phyloP scores from a whole-genome alignment of 2,797 vertebrate genomes.

The Lacerta viridis region DNA sequence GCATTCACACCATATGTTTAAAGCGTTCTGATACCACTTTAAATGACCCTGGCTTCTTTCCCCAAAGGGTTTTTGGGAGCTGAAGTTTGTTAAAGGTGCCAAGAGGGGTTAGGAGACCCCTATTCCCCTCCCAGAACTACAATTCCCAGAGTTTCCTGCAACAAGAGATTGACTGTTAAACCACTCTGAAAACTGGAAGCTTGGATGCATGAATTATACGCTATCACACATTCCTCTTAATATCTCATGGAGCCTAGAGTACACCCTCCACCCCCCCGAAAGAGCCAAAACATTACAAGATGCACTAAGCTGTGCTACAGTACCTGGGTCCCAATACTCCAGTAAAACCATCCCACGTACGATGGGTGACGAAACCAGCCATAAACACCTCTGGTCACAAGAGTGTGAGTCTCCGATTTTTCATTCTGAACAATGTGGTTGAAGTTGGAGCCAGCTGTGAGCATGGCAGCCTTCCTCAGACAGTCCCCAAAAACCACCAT shows the following conservation, averaged over 20 bases:
- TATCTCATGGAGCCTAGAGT: not conserved
- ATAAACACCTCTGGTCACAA: conserved; percentile 95
- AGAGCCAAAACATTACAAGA: fast-evolving
- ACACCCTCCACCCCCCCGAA: fast-evolving
- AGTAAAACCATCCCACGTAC: conserved; percentile 99
- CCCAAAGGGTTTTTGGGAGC: no score
- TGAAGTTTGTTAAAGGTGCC: no score
- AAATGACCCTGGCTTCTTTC: no score
- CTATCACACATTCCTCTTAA: not conserved
- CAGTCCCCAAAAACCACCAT: conserved; percentile 95
- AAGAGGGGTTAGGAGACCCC: no score
- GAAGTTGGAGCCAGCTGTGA: conserved; percentile 98
- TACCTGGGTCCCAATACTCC: conserved; percentile 99
- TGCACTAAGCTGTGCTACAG: fast-evolving
- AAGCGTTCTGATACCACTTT: no score
- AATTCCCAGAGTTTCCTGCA: no score
- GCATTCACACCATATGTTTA: no score
- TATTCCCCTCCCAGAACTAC: no score
- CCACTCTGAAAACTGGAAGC: no score
- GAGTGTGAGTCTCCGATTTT: conserved; percentile 92
- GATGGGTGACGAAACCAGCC: conserved; percentile 95
- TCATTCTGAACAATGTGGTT: conserved; percentile 99
- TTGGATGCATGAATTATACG: not conserved
- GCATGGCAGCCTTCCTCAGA: conserved; percentile 94
- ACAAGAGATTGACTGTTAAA: no score